Conservation (phyloP, 2,888 invertebrate species). For the Stenotaenia linearis region DNA sequence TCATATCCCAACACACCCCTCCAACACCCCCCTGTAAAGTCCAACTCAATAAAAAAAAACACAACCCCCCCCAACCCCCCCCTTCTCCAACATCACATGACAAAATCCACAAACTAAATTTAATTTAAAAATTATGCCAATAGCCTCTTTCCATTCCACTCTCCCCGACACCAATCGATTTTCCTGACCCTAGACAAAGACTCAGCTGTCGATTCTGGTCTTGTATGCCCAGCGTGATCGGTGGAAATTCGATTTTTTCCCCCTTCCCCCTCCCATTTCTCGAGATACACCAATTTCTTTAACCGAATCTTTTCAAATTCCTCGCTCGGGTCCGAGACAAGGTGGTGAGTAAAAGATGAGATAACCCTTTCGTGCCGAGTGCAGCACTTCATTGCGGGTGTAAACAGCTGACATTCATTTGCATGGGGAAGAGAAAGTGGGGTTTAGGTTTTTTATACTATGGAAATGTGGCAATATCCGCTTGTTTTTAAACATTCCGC, state of each 20-base stretch:
- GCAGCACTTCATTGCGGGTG: not conserved
- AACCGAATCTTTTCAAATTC: conserved; percentile 1
- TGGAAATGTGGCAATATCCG: not conserved
- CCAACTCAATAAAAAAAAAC: not conserved
- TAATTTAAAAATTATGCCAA: not conserved
- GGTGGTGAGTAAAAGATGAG: not conserved
- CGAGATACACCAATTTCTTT: not conserved
- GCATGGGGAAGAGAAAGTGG: not conserved
- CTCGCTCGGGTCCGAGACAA: not conserved
- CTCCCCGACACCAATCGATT: not conserved
- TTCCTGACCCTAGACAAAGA: not conserved
- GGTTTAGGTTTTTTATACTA: not conserved
- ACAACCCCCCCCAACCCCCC: no score
- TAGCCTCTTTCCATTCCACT: not conserved
- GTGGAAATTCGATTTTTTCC: not conserved
- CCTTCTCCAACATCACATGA: not conserved
- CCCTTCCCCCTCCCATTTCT: not conserved
- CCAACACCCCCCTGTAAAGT: no score
- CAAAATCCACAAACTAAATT: not conserved
- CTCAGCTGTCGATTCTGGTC: not conserved
- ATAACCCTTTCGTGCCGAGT: not conserved
- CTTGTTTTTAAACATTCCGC: not conserved
- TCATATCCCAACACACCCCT: no score
- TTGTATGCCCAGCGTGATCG: conserved; percentile 4
- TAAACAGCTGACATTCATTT: conserved; percentile 6